phyloP scores from a whole-genome alignment of 2,113 vertebrate species.

The Prietella phreatophila region DNA sequence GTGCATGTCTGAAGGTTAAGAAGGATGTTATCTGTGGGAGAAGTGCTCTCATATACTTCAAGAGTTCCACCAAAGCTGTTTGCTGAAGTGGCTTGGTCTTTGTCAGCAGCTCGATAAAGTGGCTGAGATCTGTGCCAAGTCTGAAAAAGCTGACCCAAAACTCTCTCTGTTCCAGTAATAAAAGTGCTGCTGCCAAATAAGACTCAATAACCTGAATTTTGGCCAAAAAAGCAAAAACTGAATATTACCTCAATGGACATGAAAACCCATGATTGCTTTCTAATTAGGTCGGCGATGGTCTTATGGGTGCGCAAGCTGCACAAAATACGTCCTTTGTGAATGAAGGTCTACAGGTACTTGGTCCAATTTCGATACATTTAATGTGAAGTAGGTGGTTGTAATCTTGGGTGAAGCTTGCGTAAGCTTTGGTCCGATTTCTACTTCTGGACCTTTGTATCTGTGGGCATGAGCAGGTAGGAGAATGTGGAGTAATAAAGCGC shows the following conservation, averaged over 20 bases:
- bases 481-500: background rate
- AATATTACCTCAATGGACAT: background rate
- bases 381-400: background rate
- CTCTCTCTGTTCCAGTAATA: background rate
- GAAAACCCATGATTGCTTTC: background rate
- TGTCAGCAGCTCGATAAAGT: constrained; percentile 23
- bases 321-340: background rate
- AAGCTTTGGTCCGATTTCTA: background rate
- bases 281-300: background rate
- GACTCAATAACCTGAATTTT: background rate
- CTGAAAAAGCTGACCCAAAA: constrained; percentile 25
- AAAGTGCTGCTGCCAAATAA: background rate
- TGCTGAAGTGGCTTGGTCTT: constrained; percentile 22
- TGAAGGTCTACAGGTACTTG: background rate
- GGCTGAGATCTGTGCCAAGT: background rate
- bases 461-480: background rate
- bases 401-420: background rate
- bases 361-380: background rate
- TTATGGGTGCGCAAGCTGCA: background rate
- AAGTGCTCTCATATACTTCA: constrained; percentile 10
- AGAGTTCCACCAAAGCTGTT: constrained; percentile 18
- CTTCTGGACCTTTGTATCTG: background rate
- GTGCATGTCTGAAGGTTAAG: constrained; percentile 30
- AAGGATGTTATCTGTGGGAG: background rate
- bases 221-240: background rate